A percentile compares a stretch with the other conserved stretches of the same genome.
phyloP scores from a whole-genome alignment of 1,140 invertebrate species.

The Saccostrea glomerata region DNA sequence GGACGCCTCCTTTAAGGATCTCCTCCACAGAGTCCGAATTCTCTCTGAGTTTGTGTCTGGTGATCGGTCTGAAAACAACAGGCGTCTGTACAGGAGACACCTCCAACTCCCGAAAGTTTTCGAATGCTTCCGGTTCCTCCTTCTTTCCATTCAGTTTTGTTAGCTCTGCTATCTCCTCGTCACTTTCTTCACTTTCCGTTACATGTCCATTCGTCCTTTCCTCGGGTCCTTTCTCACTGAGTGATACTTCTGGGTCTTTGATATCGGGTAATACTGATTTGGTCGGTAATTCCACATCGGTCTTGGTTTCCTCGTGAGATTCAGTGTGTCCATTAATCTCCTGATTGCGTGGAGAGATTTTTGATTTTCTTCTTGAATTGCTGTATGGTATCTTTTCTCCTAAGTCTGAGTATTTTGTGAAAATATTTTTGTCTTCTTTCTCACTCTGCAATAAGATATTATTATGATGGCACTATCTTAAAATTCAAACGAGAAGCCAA shows the following conservation, averaged over 20 bases:
- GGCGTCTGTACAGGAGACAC: constrained; percentile 71
- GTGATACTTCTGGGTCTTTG: neutral
- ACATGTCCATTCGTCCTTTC: neutral
- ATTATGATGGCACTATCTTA: too few species aligned
- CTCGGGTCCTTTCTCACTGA: neutral
- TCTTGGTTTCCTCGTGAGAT: neutral
- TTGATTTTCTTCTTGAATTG: constrained; percentile 2
- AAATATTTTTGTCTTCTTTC: constrained; percentile 29
- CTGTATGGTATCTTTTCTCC: constrained; percentile 58
- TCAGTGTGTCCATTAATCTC: neutral
- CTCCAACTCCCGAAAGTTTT: constrained; percentile 59
- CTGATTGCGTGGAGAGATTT: neutral
- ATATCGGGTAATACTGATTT: constrained; percentile 29
- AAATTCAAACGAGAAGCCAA: too few species aligned
- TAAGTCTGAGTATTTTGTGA: constrained; percentile 63
- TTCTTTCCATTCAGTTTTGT: constrained; percentile 44
- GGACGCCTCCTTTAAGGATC: constrained; percentile 71
- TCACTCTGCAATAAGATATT: neutral
- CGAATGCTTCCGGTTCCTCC: constrained; percentile 18
- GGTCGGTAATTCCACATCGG: neutral
- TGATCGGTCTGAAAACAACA: constrained; percentile 67
- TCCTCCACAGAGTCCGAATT: constrained; percentile 59
- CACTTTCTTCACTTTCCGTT: constrained; percentile 20
- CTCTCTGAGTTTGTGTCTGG: constrained; percentile 64
- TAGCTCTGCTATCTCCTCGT: constrained; percentile 41